phyloP scores from a whole-genome alignment of 2,113 vertebrate species.

The Herpetotheres cachinnans region DNA sequence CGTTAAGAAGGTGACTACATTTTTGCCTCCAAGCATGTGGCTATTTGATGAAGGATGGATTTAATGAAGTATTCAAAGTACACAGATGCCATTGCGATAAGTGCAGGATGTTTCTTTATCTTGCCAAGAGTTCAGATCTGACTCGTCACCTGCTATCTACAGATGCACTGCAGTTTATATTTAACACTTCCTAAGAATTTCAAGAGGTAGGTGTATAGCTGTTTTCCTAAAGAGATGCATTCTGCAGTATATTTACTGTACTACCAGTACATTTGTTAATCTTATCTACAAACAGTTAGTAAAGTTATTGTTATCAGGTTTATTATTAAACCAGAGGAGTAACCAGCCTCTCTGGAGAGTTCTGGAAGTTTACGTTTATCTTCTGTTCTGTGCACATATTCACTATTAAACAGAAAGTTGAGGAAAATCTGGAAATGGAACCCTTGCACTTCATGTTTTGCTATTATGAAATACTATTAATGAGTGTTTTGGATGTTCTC shows the following conservation, averaged over 20 bases:
- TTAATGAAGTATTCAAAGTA: not conserved
- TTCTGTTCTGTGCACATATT: not conserved
- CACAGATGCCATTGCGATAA: rapidly evolving
- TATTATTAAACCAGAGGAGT: not conserved
- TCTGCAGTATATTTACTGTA: not conserved
- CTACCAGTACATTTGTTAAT: not conserved
- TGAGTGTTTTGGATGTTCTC: not conserved
- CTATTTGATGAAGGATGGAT: not conserved
- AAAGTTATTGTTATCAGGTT: not conserved
- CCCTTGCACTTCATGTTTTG: not conserved
- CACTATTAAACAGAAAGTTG: not conserved
- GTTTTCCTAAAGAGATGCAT: not conserved
- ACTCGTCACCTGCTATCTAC: not conserved
- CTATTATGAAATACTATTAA: not conserved
- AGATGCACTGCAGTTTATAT: not conserved
- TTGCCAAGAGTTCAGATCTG: not conserved
- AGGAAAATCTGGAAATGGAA: not conserved
- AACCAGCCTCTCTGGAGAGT: not conserved
- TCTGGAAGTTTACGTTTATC: not conserved
- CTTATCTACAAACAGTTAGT: not conserved
- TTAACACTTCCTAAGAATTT: not conserved
- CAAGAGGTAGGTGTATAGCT: not conserved
- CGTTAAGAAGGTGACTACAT: not conserved
- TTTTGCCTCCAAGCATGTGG: not conserved
- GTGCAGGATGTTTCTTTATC: not conserved